Base-by-base conservation (phyloP, 2,888 invertebrate genomes). In the Acronicta alni region DNA sequence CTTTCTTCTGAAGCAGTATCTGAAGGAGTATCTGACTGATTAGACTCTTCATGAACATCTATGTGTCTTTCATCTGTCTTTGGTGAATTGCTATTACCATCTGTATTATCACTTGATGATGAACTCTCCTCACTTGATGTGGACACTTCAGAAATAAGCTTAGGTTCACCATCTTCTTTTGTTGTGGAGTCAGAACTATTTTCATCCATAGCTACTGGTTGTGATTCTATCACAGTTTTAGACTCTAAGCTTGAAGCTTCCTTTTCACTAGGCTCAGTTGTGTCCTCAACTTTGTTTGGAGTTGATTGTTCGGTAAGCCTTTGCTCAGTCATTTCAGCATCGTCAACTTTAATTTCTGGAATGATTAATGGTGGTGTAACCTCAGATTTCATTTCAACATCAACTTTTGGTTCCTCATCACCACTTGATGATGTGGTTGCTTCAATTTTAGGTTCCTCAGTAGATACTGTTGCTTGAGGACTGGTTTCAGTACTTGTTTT, bases 81-180 rank as follows among this genome's bases (percentile, higher is more conserved):
- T 4, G 94, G 93, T 10, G 94, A 94, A 68, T 89, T 91, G 64
- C 93, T 93, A 61, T 91, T 93, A 1, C 89, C 89, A 83, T 93
- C 92, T 57, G 90, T 93, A 52, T 92, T 93, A 53, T 93, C 94
- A 84, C 92, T 93, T 12, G 92, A 92, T 32, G 92, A 92, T 18
- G 92, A 93, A 72, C 91, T 93, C 70, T 93, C 93, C 71, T 93
- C 94, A 79, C 91, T 93, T 37, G 93, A 91, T 42, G 90, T 89
- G 44, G 85, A 88, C 1, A 90, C 85, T 79, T 93, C 93, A 57
- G 88, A 85, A 51, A 88, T 84, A 15, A 84, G 80, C 77, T 92
- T 92, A 14, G 82, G 73, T 43, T 93, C 92, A 57, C 72, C 51
- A 41, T 90, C 89, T 60, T 92, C 91, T 80, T 92, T 92, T 20